phyloP scores from a whole-genome alignment of 2,888 invertebrate species.

The Catocala sponsa region DNA sequence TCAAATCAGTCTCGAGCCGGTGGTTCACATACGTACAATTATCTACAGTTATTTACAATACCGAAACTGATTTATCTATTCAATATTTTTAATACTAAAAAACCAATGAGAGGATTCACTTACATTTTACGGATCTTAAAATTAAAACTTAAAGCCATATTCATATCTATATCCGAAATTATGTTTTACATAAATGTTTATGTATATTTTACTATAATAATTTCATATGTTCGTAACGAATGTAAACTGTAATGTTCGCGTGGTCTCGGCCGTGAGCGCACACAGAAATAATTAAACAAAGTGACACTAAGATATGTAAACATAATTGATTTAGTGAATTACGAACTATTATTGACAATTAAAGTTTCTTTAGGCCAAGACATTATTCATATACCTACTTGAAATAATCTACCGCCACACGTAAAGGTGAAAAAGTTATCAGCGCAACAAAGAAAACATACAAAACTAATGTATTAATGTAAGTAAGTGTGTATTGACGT shows the following conservation, averaged over 20 bases:
- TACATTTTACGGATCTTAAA: conserved; percentile 46
- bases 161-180: conserved; percentile 33
- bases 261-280: conserved; percentile 7
- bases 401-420: not conserved
- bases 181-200: conserved; percentile 33
- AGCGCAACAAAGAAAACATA: conserved; percentile 1
- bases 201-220: conserved; percentile 22
- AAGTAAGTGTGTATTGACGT: conserved; percentile 2
- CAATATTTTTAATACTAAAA: conserved; percentile 47
- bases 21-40: conserved; percentile 58
- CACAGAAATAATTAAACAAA: conserved; percentile 1
- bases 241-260: not conserved
- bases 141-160: conserved; percentile 65
- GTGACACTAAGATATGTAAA: conserved; percentile 13
- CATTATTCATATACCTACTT: not conserved
- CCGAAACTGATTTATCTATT: conserved; percentile 66
- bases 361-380: not conserved
- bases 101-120: conserved; percentile 39
- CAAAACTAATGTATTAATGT: conserved; percentile 10
- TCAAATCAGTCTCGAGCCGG: conserved; percentile 79
- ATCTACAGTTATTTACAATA: conserved; percentile 67
- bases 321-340: conserved; percentile 7
- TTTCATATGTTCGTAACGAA: not conserved
- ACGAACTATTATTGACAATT: conserved; percentile 1
- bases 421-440: not conserved